These are phyloP conservation scores for Rhyacichthys aspro DNA, from an alignment of 2,797 vertebrate species.

Conservation along the genomic window DNA sequence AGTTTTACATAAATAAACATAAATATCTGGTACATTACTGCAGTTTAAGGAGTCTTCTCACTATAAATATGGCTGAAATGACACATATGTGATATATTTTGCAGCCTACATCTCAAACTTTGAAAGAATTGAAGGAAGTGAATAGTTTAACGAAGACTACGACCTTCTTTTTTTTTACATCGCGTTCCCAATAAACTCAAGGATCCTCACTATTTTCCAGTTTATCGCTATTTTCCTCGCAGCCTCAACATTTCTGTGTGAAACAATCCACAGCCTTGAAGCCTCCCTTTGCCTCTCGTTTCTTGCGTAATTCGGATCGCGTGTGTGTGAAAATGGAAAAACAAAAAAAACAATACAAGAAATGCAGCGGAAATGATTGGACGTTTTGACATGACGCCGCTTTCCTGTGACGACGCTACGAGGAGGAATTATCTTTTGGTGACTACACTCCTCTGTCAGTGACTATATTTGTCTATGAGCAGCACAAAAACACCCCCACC, in stretches of 20 bases:
- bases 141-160: too few relatives aligned
- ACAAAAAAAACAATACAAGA: constrained; percentile 6
- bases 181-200: constrained; percentile 14
- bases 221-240: background rate
- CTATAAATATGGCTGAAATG: too few relatives aligned
- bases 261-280: constrained; percentile 48
- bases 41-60: too few relatives aligned
- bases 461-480: constrained; percentile 40
- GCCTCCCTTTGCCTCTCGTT: constrained; percentile 30
- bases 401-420: constrained; percentile 14
- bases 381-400: constrained; percentile 25
- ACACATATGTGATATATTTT: too few relatives aligned
- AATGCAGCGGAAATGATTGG: constrained; percentile 33
- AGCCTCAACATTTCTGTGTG: constrained; percentile 42
- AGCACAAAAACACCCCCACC: constrained; percentile 33
- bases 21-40: too few relatives aligned
- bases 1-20: too few relatives aligned
- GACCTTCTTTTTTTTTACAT: too few relatives aligned
- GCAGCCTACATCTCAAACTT: too few relatives aligned
- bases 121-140: too few relatives aligned
- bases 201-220: constrained; percentile 3
- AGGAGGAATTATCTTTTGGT: constrained; percentile 17
- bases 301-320: too few relatives aligned
- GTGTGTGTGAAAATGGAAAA: constrained; percentile 32
- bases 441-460: constrained; percentile 8